Percentiles rank a stretch among this genome's conserved stretches.
Evolutionary conservation across 2,797 vertebrate genomes (phyloP).

Genomic region (Enteromius treurensis): DNA sequence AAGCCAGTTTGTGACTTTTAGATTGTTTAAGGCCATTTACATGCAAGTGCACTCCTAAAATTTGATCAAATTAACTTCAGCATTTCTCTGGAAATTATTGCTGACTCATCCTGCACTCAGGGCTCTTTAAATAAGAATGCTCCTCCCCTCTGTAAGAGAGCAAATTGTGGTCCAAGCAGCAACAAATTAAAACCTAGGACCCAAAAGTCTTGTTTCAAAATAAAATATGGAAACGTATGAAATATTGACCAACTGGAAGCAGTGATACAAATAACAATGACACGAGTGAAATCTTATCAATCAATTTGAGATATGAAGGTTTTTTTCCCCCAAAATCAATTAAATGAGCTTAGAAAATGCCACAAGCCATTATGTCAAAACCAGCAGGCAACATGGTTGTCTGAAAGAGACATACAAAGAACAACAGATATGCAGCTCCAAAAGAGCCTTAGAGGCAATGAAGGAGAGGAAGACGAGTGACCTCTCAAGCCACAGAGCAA

Average conservation of each 20-base stretch:
- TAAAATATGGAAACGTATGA: neutral
- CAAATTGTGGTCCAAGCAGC: neutral
- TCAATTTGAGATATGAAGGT: neutral
- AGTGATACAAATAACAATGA: neutral
- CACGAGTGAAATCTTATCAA: neutral
- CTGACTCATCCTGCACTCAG: constrained; percentile 12
- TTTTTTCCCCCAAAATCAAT: neutral
- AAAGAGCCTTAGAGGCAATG: constrained; percentile 19
- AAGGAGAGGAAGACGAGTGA: constrained; percentile 60
- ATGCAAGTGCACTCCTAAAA: neutral
- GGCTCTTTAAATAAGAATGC: neutral
- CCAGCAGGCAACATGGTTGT: constrained; percentile 9
- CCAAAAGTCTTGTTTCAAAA: neutral
- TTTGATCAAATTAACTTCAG: neutral
- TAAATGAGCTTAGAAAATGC: constrained; percentile 24
- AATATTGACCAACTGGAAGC: neutral
- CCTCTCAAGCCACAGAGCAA: constrained; percentile 71
- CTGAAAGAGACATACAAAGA: constrained; percentile 34
- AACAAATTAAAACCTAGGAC: neutral
- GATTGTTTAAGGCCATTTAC: neutral
- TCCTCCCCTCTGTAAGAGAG: neutral
- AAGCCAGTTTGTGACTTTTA: neutral
- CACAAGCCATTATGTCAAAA: neutral
- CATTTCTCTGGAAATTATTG: constrained; percentile 11
- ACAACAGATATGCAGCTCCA: constrained; percentile 20